Evolutionary conservation across 2,797 vertebrate species (phyloP).

Genomic region (Lagorchestes hirsutus): DNA sequence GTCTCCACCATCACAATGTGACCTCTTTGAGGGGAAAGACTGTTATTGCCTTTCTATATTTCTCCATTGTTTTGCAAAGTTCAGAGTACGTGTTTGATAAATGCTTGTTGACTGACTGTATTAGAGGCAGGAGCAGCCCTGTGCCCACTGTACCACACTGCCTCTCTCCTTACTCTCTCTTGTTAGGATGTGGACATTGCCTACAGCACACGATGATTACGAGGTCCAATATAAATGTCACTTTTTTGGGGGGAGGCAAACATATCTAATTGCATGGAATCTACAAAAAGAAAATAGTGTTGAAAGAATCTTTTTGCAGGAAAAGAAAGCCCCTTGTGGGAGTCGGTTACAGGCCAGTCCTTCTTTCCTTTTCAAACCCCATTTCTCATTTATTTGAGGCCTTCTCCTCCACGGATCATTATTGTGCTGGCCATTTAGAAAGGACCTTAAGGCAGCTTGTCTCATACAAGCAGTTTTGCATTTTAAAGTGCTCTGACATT

Average conservation of each 20-base stretch:
- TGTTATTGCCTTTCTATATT: background rate
- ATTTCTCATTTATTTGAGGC: conserved; percentile 13
- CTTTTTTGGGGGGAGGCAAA: background rate
- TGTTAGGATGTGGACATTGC: background rate
- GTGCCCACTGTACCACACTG: too few relatives aligned
- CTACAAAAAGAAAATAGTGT: background rate
- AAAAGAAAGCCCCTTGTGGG: background rate
- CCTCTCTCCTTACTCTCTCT: background rate
- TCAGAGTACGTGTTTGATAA: background rate
- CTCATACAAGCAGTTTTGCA: conserved; percentile 19
- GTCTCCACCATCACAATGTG: background rate
- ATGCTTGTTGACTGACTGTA: background rate
- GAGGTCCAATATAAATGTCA: background rate
- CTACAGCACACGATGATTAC: background rate
- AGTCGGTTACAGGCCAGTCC: background rate
- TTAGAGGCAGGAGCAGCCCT: background rate
- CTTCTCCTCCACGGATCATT: background rate
- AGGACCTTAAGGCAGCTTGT: conserved; percentile 33
- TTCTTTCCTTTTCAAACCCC: background rate
- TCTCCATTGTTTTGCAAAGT: background rate
- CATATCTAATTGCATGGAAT: background rate
- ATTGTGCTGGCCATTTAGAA: conserved; percentile 33
- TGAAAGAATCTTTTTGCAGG: background rate
- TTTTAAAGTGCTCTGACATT: conserved; percentile 8
- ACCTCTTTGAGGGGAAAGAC: background rate